Conservation (phyloP, 2,888 invertebrate genomes). For the Tipula vernalis region DNA sequence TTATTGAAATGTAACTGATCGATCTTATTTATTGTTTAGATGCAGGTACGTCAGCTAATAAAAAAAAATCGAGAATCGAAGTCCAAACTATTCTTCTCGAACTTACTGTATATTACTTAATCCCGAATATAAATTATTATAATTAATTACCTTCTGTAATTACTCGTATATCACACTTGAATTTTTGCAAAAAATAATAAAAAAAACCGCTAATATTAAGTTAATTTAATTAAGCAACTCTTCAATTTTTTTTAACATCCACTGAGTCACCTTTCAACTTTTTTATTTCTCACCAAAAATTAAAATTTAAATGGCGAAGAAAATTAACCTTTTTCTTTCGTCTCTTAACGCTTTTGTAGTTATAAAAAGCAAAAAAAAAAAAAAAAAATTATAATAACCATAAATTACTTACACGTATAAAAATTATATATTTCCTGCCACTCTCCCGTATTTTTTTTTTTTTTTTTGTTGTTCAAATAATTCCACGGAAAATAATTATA, state of each 20-base stretch:
- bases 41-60: no score
- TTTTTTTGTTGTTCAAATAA: not conserved
- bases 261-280: not conserved
- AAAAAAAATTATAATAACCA: not conserved
- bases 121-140: no score
- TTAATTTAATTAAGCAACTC: conserved; percentile 4
- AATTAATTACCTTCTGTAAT: no score
- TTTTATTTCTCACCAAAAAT: not conserved
- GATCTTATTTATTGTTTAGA: no score
- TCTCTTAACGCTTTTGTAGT: not conserved
- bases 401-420: not conserved
- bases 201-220: not conserved
- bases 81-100: no score
- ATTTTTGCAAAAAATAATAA: not conserved
- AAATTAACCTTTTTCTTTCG: not conserved
- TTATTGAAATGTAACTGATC: no score
- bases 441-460: not conserved
- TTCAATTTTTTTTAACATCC: not conserved
- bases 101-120: no score
- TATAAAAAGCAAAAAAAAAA: not conserved
- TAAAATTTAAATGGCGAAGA: not conserved
- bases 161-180: not conserved
- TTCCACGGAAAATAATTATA: not conserved
- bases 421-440: not conserved
- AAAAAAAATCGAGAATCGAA: no score